A percentile compares a stretch with the other conserved stretches of the same genome.
Conservation (phyloP, 1,140 invertebrate species). For the Temnothorax longispinosus region DNA sequence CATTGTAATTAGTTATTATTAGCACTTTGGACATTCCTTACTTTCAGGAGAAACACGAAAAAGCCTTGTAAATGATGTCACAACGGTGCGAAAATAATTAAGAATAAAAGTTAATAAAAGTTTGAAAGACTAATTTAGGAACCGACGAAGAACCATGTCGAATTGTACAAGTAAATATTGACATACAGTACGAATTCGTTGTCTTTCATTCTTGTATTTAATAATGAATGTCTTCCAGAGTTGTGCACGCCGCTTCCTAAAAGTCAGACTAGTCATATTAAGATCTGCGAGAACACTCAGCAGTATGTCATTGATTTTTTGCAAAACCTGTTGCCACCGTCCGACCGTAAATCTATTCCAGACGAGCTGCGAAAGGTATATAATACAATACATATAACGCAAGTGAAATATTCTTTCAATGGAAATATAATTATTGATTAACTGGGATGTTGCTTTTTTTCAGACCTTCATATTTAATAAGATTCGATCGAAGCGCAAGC, state of each 20-base stretch:
- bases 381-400: conserved; percentile 5
- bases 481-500: conserved; percentile 82
- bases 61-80: not conserved
- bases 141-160: not conserved
- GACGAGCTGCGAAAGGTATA: conserved; percentile 81
- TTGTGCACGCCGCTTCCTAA: conserved; percentile 77
- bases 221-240: conserved; percentile 65
- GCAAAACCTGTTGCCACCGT: conserved; percentile 77
- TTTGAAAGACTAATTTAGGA: not conserved
- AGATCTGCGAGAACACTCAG: conserved; percentile 77
- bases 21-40: not conserved
- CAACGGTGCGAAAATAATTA: not conserved
- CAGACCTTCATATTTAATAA: conserved; percentile 82
- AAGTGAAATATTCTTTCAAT: not conserved
- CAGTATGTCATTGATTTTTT: conserved; percentile 79
- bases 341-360: conserved; percentile 76
- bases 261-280: conserved; percentile 70
- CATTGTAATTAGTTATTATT: too few relatives aligned
- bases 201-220: not conserved
- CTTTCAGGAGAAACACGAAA: not conserved
- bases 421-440: not conserved
- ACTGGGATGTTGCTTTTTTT: conserved; percentile 49
- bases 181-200: not conserved
- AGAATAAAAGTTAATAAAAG: not conserved
- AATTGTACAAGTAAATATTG: not conserved